A percentile compares a stretch with the other conserved stretches of the same genome.
phyloP scores from a whole-genome alignment of 92 coral and sea anemone genomes.

The Parazoanthus atlanticus region DNA sequence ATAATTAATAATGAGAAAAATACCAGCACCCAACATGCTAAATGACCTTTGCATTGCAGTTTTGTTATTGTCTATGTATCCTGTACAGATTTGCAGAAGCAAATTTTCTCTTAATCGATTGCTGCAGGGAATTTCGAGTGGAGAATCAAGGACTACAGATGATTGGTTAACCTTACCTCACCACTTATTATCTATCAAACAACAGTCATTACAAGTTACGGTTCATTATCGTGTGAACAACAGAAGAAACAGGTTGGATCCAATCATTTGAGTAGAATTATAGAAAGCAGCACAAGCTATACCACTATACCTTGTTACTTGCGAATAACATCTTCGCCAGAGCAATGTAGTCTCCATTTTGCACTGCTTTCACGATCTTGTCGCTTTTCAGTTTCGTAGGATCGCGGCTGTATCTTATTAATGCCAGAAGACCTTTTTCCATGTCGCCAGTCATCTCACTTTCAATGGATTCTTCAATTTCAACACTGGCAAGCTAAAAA shows the following conservation, averaged over 20 bases:
- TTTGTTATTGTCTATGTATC: too few relatives aligned
- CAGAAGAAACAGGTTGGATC: neutral
- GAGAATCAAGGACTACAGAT: neutral
- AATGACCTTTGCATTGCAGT: too few relatives aligned
- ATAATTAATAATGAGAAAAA: too few relatives aligned
- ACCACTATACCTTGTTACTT: conserved; percentile 15
- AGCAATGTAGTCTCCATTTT: conserved; percentile 12
- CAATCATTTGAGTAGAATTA: neutral
- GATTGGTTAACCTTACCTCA: neutral
- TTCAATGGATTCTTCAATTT: conserved; percentile 25
- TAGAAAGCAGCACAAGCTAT: neutral
- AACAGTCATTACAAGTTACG: neutral
- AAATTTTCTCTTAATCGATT: neutral
- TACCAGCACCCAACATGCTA: too few relatives aligned
- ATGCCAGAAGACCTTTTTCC: conserved; percentile 35
- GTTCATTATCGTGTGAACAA: neutral
- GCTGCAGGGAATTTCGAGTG: neutral
- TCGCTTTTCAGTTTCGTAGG: conserved; percentile 21
- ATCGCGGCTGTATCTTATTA: conserved; percentile 31
- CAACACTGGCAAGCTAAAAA: conserved; percentile 4
- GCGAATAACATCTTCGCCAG: conserved; percentile 15
- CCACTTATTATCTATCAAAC: neutral
- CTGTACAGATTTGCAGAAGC: too few relatives aligned
- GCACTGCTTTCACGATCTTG: conserved; percentile 17
- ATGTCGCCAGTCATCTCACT: conserved; percentile 43